Percentiles rank a stretch among this genome's conserved stretches.
Evolutionary conservation across 2,888 invertebrate genomes (phyloP).

Genomic region (Tricholauxania praeusta): DNA sequence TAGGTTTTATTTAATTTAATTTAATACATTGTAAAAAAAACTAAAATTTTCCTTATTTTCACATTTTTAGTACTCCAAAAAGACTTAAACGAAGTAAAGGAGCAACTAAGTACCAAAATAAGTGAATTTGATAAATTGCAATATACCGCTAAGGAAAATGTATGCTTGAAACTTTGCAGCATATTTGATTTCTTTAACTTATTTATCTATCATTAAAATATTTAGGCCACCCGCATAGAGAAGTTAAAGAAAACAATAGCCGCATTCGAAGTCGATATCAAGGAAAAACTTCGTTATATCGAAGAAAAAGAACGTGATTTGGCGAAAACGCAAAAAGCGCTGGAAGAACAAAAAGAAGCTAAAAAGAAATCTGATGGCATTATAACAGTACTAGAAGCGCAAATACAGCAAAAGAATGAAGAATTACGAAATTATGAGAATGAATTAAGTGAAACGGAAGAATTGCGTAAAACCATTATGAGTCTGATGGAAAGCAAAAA

Average conservation of each 20-base stretch:
- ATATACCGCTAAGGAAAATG: conserved; percentile 58
- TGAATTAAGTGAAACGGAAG: conserved; percentile 65
- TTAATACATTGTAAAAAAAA: background rate
- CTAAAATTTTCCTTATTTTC: conserved; percentile 14
- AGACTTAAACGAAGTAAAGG: conserved; percentile 56
- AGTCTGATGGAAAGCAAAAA: conserved; percentile 67
- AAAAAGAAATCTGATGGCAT: conserved; percentile 64
- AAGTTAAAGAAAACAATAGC: conserved; percentile 63
- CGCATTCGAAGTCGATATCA: conserved; percentile 61
- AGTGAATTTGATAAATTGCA: conserved; percentile 59
- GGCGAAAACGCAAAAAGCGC: conserved; percentile 58
- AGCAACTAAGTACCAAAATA: conserved; percentile 53
- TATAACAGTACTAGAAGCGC: conserved; percentile 62
- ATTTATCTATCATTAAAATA: background rate
- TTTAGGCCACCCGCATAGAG: conserved; percentile 59
- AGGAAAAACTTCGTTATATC: conserved; percentile 60
- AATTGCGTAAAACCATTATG: conserved; percentile 65
- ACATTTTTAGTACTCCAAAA: conserved; percentile 53
- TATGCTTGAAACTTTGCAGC: conserved; percentile 34
- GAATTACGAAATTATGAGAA: conserved; percentile 61
- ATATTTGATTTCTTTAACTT: background rate
- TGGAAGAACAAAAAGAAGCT: conserved; percentile 64
- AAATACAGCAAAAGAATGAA: conserved; percentile 65
- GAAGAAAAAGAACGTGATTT: conserved; percentile 63
- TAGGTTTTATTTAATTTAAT: conserved; percentile 45